These are phyloP conservation scores for Perizoma affinitatum DNA, from an alignment of 2,888 invertebrate genomes.

Conservation along the genomic window DNA sequence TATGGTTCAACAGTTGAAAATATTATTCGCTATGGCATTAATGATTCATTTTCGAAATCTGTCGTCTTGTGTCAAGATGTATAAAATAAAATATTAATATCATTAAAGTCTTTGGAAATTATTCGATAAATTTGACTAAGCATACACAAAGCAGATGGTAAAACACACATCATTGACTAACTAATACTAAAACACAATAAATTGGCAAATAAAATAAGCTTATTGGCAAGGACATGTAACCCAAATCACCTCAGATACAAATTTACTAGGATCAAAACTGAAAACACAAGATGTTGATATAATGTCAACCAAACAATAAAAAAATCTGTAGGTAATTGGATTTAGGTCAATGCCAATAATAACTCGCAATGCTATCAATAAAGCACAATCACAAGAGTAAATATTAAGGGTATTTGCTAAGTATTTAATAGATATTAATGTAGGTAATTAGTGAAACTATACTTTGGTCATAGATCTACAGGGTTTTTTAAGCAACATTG, in stretches of 20 bases:
- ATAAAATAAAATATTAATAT: too few relatives aligned
- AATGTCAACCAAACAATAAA: neutral
- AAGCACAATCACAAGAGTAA: constrained; percentile 2
- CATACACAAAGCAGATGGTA: constrained; percentile 5
- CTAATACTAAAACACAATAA: constrained; percentile 2
- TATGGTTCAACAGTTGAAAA: too few relatives aligned
- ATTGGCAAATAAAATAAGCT: neutral
- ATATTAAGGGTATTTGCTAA: neutral
- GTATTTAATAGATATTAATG: neutral
- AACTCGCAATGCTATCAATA: constrained; percentile 12
- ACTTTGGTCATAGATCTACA: too few relatives aligned
- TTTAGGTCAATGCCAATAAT: constrained; percentile 6
- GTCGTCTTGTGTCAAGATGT: neutral
- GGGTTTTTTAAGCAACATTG: too few relatives aligned
- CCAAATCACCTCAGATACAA: constrained; percentile 3
- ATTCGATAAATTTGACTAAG: neutral
- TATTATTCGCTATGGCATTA: neutral
- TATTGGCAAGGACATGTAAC: constrained; percentile 10
- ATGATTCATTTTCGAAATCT: neutral
- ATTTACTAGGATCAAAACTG: neutral
- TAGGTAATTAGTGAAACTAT: too few relatives aligned
- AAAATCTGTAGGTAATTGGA: constrained; percentile 4
- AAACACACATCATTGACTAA: constrained; percentile 1
- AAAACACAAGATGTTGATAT: neutral
- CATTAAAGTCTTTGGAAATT: neutral